Conservation (phyloP, 1,140 invertebrate species). For the Atta colombica region DNA sequence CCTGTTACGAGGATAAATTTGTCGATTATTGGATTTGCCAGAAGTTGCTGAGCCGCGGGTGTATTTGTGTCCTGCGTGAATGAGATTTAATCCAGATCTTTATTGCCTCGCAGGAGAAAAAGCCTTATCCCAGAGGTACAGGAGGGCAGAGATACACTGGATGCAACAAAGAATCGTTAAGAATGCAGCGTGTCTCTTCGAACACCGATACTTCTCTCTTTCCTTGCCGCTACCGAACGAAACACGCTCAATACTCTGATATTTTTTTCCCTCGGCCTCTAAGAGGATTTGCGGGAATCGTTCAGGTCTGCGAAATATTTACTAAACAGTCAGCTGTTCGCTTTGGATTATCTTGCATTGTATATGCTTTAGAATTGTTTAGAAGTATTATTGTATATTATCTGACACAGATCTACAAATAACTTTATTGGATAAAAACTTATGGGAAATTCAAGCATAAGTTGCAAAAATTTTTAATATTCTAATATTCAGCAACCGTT, state of each 20-base stretch:
- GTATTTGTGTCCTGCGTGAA: conserved; percentile 56
- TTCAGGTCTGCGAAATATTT: conserved; percentile 23
- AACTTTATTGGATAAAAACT: neutral
- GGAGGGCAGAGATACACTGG: neutral
- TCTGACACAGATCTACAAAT: neutral
- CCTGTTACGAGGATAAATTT: conserved; percentile 76
- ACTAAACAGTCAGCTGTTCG: neutral
- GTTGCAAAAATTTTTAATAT: neutral
- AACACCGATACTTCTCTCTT: neutral
- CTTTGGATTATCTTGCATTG: conserved; percentile 19
- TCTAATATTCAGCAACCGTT: neutral
- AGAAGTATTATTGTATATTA: neutral
- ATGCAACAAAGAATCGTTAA: conserved; percentile 14
- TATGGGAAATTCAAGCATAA: neutral
- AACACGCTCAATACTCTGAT: neutral
- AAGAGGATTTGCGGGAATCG: conserved; percentile 22
- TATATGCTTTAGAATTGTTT: neutral
- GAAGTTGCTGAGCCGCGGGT: conserved; percentile 46
- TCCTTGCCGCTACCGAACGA: neutral
- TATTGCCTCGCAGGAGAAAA: conserved; percentile 66
- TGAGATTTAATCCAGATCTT: conserved; percentile 77
- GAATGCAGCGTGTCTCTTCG: conserved; percentile 9
- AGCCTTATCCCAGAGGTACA: neutral
- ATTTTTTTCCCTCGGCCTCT: neutral
- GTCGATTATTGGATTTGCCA: conserved; percentile 65